Percentiles rank a stretch among this genome's conserved stretches.
phyloP scores from a whole-genome alignment of 2,797 vertebrate species.

The Uromys caudimaculatus region DNA sequence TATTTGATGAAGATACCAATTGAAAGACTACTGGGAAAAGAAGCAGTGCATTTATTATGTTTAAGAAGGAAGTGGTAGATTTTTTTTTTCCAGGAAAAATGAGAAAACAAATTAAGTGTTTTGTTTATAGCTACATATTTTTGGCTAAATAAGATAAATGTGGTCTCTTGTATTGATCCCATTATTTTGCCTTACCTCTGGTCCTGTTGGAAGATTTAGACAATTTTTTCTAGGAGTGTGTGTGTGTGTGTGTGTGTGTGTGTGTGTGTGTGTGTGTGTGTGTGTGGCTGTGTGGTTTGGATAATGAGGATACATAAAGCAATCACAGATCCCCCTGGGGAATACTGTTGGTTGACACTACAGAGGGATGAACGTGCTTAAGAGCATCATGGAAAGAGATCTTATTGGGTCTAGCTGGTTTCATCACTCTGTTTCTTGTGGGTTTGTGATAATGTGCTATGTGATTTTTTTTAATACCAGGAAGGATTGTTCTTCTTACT shows the following conservation, averaged over 20 bases:
- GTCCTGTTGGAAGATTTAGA: slow-evolving; percentile 2
- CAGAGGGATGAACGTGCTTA: neutral
- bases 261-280: neutral
- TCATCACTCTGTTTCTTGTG: neutral
- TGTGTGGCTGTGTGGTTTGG: neutral
- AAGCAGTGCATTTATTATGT: neutral
- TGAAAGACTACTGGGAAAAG: neutral
- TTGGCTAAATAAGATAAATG: neutral
- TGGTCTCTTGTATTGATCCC: neutral
- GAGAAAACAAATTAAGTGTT: neutral
- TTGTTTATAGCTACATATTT: neutral
- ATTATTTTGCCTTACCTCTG: neutral
- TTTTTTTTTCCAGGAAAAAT: neutral
- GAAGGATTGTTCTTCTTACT: neutral
- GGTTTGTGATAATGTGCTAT: neutral
- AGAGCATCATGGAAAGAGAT: neutral
- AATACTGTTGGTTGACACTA: neutral
- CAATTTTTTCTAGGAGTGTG: neutral
- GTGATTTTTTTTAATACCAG: neutral
- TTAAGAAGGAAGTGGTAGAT: neutral
- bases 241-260: neutral
- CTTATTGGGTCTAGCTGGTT: neutral
- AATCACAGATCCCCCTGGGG: neutral
- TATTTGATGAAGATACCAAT: neutral
- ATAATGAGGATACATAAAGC: neutral